These are phyloP conservation scores for Itoplectis maculator DNA, from an alignment of 2,888 invertebrate genomes.

Conservation along the genomic window DNA sequence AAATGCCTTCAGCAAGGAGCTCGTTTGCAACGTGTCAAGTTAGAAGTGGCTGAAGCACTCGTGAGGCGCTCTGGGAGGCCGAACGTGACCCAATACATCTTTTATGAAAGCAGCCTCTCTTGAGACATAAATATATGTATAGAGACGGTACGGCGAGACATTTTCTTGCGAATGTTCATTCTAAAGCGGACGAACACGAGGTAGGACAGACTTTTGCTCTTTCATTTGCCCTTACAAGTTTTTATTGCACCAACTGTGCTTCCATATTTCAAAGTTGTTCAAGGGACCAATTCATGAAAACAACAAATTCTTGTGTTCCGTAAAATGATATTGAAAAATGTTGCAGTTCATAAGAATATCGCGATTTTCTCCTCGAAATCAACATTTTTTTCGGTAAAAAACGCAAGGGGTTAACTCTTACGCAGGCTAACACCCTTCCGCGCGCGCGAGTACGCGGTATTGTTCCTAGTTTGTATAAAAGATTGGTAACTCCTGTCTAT, in stretches of 20 bases:
- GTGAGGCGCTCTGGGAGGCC: constrained; percentile 15
- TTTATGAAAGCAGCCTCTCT: constrained; percentile 1
- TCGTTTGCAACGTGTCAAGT: constrained; percentile 19
- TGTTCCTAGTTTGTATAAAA: not conserved
- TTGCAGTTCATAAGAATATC: too few species aligned
- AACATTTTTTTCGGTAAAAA: too few species aligned
- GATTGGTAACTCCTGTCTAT: not conserved
- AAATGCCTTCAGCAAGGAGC: not conserved
- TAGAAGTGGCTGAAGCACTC: constrained; percentile 4
- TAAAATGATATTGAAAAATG: too few species aligned
- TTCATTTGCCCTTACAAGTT: constrained; percentile 26
- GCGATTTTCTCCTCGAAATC: too few species aligned
- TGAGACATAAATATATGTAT: not conserved
- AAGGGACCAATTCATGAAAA: not conserved
- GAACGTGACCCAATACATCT: constrained; percentile 27
- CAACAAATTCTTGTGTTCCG: too few species aligned
- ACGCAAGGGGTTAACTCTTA: too few species aligned
- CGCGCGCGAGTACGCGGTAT: not conserved
- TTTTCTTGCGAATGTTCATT: constrained; percentile 4
- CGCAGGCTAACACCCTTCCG: too few species aligned
- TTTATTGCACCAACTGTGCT: constrained; percentile 11
- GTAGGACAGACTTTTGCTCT: not conserved
- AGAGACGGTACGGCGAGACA: not conserved
- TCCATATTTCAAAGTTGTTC: not conserved
- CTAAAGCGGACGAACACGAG: too few species aligned